phyloP scores from a whole-genome alignment of 1,140 invertebrate species.

The Drusus annulatus region DNA sequence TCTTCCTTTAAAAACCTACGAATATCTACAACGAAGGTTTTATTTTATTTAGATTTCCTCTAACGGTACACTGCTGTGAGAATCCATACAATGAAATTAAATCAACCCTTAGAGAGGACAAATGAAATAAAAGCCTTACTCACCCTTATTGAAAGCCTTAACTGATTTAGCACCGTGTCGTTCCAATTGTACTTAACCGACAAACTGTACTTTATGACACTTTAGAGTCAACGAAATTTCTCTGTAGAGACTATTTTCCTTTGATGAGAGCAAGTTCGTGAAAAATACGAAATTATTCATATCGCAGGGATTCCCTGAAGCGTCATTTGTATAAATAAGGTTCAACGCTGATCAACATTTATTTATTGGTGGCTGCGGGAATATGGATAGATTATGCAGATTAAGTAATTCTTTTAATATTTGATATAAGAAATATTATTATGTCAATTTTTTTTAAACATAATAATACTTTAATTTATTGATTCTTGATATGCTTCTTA shows the following conservation, averaged over 20 bases:
- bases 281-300: not conserved
- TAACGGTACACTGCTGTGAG: not conserved
- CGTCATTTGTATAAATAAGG: no score
- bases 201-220: slow-evolving; percentile 38
- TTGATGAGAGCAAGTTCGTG: not conserved
- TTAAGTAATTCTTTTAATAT: no score
- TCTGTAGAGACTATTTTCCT: not conserved
- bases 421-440: no score
- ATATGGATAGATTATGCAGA: no score
- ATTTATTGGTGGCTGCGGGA: no score
- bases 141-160: slow-evolving; percentile 40
- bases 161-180: slow-evolving; percentile 13
- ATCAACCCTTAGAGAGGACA: slow-evolving; percentile 38
- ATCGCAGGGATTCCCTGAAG: not conserved
- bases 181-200: slow-evolving; percentile 24
- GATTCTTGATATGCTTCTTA: no score
- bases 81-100: slow-evolving; percentile 8
- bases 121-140: slow-evolving; percentile 34
- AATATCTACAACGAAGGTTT: no score
- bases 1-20: no score
- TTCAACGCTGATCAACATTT: no score
- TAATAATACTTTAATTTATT: no score
- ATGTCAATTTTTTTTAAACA: no score
- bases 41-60: no score
- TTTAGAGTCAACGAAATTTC: slow-evolving; percentile 1